phyloP scores from a whole-genome alignment of 1,140 invertebrate genomes.

The Sipha flava region DNA sequence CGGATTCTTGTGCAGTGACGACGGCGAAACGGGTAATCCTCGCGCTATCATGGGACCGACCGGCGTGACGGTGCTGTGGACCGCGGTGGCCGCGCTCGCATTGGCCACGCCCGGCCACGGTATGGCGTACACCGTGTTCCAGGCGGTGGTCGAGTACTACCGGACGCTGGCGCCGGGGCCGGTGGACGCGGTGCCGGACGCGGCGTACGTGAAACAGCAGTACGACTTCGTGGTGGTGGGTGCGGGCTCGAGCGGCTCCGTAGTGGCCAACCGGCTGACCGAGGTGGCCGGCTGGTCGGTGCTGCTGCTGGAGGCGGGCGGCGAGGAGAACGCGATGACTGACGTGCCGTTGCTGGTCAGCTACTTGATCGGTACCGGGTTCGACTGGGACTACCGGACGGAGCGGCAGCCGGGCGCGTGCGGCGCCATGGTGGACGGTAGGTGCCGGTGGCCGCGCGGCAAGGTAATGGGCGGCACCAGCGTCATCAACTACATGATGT shows the following conservation, averaged over 20 bases:
- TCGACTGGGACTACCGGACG: slow-evolving; percentile 71
- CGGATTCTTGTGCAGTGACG: too few relatives aligned
- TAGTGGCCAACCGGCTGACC: slow-evolving; percentile 49
- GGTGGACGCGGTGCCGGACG: slow-evolving; percentile 34
- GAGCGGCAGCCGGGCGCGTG: slow-evolving; percentile 60
- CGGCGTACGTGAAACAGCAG: slow-evolving; percentile 33
- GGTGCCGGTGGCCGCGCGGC: slow-evolving; percentile 63
- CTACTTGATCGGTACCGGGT: slow-evolving; percentile 55
- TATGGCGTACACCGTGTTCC: slow-evolving; percentile 32
- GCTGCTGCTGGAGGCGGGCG: slow-evolving; percentile 46
- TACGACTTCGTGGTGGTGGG: slow-evolving; percentile 46
- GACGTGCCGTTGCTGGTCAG: slow-evolving; percentile 66
- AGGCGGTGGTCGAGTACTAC: slow-evolving; percentile 36
- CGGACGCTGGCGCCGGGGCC: slow-evolving; percentile 34
- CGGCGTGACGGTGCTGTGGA: neutral
- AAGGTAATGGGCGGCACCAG: slow-evolving; percentile 64
- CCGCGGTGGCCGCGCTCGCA: neutral
- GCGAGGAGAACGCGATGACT: slow-evolving; percentile 62
- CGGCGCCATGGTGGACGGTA: slow-evolving; percentile 51
- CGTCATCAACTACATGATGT: slow-evolving; percentile 74
- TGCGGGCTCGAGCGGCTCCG: slow-evolving; percentile 50
- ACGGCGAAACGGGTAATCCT: too few relatives aligned
- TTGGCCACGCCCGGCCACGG: neutral
- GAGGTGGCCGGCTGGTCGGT: slow-evolving; percentile 43
- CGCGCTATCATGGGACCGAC: too few relatives aligned